A percentile compares a stretch with the other conserved stretches of the same genome.
These are phyloP conservation scores for Aphis craccivora DNA, from an alignment of 1,140 invertebrate species.

Conservation along the genomic window DNA sequence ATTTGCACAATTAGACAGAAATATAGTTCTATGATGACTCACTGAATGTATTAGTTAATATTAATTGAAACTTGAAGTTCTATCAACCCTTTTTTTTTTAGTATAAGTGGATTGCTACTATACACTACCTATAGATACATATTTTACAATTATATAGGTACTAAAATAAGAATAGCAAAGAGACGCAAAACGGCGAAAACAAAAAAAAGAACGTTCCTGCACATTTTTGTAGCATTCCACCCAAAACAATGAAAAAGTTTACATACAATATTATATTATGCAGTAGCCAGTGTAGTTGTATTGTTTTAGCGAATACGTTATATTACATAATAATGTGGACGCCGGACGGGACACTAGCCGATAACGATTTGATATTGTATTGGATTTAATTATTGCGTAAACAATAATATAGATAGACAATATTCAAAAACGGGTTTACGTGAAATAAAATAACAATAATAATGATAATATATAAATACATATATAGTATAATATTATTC, in stretches of 20 bases:
- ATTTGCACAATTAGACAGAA: not conserved
- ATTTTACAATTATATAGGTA: not conserved
- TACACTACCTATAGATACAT: not conserved
- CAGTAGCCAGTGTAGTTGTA: not conserved
- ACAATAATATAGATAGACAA: not conserved
- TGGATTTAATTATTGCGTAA: not conserved
- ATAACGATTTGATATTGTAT: not conserved
- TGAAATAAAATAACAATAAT: not conserved
- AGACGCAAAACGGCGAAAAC: not conserved
- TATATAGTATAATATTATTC: too few relatives aligned
- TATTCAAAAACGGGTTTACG: not conserved
- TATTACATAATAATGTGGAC: not conserved
- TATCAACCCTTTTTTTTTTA: not conserved
- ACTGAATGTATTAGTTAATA: not conserved
- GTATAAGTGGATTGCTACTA: not conserved
- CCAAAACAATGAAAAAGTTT: not conserved
- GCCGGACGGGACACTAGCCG: not conserved
- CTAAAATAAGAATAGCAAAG: not conserved
- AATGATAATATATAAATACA: too few relatives aligned
- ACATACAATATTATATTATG: not conserved
- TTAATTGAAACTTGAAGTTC: not conserved
- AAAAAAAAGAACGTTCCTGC: not conserved
- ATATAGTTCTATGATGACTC: not conserved
- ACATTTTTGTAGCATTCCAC: not conserved
- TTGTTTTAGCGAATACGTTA: not conserved